phyloP scores from a whole-genome alignment of 2,888 invertebrate genomes.

The Metalampra italica region DNA sequence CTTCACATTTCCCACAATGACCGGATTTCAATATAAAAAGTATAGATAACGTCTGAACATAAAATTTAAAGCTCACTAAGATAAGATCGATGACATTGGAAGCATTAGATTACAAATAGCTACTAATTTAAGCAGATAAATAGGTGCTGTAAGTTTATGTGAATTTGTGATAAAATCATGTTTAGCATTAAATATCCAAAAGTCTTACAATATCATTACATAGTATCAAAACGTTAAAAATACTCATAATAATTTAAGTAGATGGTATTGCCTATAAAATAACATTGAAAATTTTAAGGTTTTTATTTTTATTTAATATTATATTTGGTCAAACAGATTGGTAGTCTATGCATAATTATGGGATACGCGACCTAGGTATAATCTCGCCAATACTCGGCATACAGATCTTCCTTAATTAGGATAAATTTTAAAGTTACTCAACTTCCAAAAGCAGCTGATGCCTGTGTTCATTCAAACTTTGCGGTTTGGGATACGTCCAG shows the following conservation, averaged over 20 bases:
- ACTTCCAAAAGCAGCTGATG: constrained; percentile 43
- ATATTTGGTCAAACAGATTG: no score
- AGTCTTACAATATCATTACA: not conserved
- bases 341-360: no score
- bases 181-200: not conserved
- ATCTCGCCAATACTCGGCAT: not conserved
- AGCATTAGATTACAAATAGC: constrained; percentile 8
- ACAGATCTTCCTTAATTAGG: not conserved
- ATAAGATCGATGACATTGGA: constrained; percentile 4
- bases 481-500: constrained; percentile 51
- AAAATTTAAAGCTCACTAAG: constrained; percentile 1
- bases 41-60: not conserved
- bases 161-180: not conserved
- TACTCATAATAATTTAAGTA: no score
- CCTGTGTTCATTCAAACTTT: constrained; percentile 59
- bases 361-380: no score
- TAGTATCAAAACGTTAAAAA: not conserved
- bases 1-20: constrained; percentile 30
- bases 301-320: no score
- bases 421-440: constrained; percentile 7
- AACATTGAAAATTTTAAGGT: no score
- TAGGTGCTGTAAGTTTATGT: not conserved
- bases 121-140: not conserved
- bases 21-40: constrained; percentile 25
- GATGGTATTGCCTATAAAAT: no score